These are phyloP conservation scores for Coracias cyanogaster DNA, from an alignment of 2,797 vertebrate species.

Conservation along the genomic window DNA sequence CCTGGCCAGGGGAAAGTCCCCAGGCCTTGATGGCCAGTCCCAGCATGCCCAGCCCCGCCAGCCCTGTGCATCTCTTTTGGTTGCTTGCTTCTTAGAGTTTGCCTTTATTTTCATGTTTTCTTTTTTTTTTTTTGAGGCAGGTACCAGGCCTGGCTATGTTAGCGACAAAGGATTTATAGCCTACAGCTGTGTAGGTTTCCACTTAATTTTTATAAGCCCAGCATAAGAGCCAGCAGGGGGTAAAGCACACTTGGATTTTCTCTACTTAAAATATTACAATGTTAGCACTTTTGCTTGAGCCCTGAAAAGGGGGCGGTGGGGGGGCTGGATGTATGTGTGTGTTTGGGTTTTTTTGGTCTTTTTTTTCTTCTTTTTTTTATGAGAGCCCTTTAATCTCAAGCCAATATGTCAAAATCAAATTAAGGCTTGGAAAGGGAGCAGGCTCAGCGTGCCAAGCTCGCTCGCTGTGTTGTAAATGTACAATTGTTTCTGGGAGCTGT, in stretches of 20 bases:
- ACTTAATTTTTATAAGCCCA: slow-evolving; percentile 85
- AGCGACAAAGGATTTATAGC: slow-evolving; percentile 81
- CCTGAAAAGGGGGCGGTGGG: slow-evolving; percentile 46
- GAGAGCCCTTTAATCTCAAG: slow-evolving; percentile 78
- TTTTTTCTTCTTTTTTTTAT: slow-evolving; percentile 42
- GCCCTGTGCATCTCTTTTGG: neutral
- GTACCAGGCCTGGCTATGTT: slow-evolving; percentile 72
- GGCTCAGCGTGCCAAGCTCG: slow-evolving; percentile 67
- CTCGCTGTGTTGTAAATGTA: slow-evolving; percentile 68
- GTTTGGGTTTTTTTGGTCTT: slow-evolving; percentile 26
- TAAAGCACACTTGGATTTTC: slow-evolving; percentile 83
- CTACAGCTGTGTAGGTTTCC: slow-evolving; percentile 84
- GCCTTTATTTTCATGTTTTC: neutral
- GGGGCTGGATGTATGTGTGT: slow-evolving; percentile 17
- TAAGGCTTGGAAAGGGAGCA: slow-evolving; percentile 73
- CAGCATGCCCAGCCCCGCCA: neutral
- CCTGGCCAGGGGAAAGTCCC: neutral
- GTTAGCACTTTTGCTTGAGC: slow-evolving; percentile 83
- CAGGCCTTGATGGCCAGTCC: neutral
- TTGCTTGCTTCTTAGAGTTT: neutral
- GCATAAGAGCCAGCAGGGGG: slow-evolving; percentile 78
- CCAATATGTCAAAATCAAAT: slow-evolving; percentile 80
- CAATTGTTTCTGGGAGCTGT: slow-evolving; percentile 74
- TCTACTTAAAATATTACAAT: slow-evolving; percentile 82
- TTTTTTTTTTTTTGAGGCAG: slow-evolving; percentile 46